Percentiles rank a stretch among this genome's conserved stretches.
Conservation (phyloP, 1,140 invertebrate species). For the Drosophila pallidifrons region DNA sequence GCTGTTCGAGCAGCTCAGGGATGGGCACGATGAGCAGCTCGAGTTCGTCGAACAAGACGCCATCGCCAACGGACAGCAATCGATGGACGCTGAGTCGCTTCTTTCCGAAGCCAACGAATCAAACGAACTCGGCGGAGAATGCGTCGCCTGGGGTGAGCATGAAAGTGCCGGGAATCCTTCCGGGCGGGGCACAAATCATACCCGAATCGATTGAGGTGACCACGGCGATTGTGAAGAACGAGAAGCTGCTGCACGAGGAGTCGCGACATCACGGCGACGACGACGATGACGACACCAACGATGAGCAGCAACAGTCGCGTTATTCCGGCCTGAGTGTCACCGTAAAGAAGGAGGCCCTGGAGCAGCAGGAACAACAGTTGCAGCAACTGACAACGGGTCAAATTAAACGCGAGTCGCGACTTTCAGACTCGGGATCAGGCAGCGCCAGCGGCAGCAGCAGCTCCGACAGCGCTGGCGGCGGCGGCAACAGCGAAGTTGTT, state of each 20-base stretch:
- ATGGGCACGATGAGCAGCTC: slow-evolving; percentile 61
- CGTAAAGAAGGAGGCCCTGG: slow-evolving; percentile 62
- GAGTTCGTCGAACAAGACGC: slow-evolving; percentile 80
- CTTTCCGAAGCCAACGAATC: slow-evolving; percentile 71
- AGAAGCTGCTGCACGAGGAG: slow-evolving; percentile 63
- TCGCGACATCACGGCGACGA: slow-evolving; percentile 52
- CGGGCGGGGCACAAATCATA: slow-evolving; percentile 79
- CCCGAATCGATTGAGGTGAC: slow-evolving; percentile 77
- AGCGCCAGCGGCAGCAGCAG: slow-evolving; percentile 59
- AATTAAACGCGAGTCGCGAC: slow-evolving; percentile 64
- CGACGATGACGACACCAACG: slow-evolving; percentile 58
- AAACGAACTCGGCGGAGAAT: slow-evolving; percentile 54
- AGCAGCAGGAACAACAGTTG: slow-evolving; percentile 34
- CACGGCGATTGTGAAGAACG: slow-evolving; percentile 78
- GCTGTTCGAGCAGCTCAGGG: slow-evolving; percentile 43
- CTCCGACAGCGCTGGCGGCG: slow-evolving; percentile 59
- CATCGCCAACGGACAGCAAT: slow-evolving; percentile 79
- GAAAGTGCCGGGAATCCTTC: slow-evolving; percentile 73
- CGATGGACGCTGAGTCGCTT: slow-evolving; percentile 75
- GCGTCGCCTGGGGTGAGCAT: slow-evolving; percentile 69
- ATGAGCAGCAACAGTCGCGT: slow-evolving; percentile 56
- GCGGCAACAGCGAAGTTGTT: slow-evolving; percentile 49
- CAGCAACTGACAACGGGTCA: slow-evolving; percentile 42
- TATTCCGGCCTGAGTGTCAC: slow-evolving; percentile 67
- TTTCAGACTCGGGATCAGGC: slow-evolving; percentile 60